Evolutionary conservation across 1,140 invertebrate genomes (phyloP).

Genomic region (Hesperophylax magnus): DNA sequence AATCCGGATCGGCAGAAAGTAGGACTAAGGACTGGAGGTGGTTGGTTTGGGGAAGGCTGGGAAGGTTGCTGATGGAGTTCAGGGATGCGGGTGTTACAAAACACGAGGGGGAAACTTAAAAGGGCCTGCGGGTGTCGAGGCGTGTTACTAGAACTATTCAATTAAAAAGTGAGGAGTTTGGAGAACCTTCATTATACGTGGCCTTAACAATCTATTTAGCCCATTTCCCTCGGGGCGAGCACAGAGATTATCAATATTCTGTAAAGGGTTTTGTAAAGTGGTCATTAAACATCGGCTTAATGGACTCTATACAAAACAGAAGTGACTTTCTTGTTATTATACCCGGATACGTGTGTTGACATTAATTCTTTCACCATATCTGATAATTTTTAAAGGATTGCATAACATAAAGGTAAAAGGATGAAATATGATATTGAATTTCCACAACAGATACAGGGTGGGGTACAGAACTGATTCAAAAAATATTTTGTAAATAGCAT

Average conservation of each 20-base stretch:
- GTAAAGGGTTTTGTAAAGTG: conserved; percentile 32
- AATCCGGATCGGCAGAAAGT: conserved; percentile 7
- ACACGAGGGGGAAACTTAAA: conserved; percentile 30
- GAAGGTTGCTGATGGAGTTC: background rate
- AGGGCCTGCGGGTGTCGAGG: conserved; percentile 29
- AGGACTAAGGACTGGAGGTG: background rate
- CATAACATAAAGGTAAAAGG: too few species aligned
- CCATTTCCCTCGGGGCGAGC: background rate
- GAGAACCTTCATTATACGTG: conserved; percentile 39
- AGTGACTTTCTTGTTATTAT: background rate
- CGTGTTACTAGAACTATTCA: conserved; percentile 41
- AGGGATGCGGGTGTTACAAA: too few species aligned
- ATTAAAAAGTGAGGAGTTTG: conserved; percentile 44
- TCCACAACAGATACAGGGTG: too few species aligned
- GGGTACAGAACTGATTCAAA: too few species aligned
- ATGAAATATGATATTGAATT: too few species aligned
- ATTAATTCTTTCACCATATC: too few species aligned
- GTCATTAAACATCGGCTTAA: conserved; percentile 33
- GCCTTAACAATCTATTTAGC: conserved; percentile 38
- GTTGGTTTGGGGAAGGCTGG: background rate
- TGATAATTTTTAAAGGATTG: too few species aligned
- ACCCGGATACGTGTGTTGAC: background rate
- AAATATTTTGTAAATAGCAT: too few species aligned
- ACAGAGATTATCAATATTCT: conserved; percentile 40
- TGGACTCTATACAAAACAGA: conserved; percentile 1